Conservation (phyloP, 1,140 invertebrate genomes). For the Ylistrum balloti region DNA sequence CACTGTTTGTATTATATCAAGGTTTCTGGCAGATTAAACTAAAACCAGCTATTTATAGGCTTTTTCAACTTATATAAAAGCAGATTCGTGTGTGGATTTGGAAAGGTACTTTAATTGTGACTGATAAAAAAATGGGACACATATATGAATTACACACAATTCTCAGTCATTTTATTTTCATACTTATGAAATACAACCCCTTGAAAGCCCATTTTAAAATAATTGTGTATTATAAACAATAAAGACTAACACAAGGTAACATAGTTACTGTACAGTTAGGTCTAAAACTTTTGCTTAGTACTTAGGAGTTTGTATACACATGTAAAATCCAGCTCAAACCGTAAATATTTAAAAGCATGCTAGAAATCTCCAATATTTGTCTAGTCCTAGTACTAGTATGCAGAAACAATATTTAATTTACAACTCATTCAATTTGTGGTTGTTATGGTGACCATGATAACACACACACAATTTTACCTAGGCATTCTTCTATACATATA, state of each 20-base stretch:
- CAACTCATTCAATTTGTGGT: conserved; percentile 20
- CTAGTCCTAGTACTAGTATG: not conserved
- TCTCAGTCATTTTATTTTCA: not conserved
- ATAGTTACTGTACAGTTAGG: not conserved
- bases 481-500: not conserved
- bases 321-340: not conserved
- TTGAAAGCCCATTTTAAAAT: not conserved
- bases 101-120: conserved; percentile 28
- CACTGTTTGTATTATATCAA: conserved; percentile 35
- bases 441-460: conserved; percentile 22
- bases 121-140: conserved; percentile 32
- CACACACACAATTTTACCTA: not conserved
- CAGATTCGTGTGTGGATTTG: not conserved
- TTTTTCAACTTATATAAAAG: conserved; percentile 40
- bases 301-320: conserved; percentile 10
- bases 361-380: conserved; percentile 13
- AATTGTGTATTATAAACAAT: not conserved
- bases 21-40: conserved; percentile 18
- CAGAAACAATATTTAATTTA: conserved; percentile 40
- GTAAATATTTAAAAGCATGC: conserved; percentile 11
- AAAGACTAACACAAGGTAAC: not conserved
- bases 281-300: not conserved
- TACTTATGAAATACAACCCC: not conserved
- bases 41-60: conserved; percentile 38
- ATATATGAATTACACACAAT: not conserved